Conservation (phyloP, 2,113 vertebrate species). For the Ptychochromis oligacanthus region DNA sequence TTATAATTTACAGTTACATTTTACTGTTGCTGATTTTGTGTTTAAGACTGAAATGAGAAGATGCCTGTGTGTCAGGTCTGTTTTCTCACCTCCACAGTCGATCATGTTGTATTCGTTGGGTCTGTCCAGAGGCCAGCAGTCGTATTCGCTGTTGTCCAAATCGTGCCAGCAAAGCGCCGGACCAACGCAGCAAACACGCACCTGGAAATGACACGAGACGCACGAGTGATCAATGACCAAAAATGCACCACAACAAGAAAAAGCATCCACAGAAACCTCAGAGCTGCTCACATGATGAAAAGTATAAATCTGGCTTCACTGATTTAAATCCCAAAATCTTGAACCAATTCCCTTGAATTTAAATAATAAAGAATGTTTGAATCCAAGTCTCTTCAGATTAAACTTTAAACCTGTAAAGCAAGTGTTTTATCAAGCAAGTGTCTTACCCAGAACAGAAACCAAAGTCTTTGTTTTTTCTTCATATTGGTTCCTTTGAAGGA, state of each 20-base stretch:
- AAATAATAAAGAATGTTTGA: neutral
- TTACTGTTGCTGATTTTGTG: neutral
- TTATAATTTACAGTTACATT: no score
- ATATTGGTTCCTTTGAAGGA: slow-evolving; percentile 21
- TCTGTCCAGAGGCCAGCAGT: slow-evolving; percentile 86
- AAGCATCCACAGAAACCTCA: neutral
- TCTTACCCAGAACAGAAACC: slow-evolving; percentile 50
- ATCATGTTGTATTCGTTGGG: slow-evolving; percentile 86
- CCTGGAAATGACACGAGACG: neutral
- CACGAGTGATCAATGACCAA: neutral
- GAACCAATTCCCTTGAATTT: rapidly evolving
- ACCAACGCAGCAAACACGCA: slow-evolving; percentile 4
- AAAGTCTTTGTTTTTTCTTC: neutral
- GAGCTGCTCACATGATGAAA: neutral
- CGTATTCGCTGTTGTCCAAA: slow-evolving; percentile 87
- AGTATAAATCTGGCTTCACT: neutral
- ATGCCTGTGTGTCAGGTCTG: neutral
- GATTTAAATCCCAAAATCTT: no score
- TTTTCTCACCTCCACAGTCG: slow-evolving; percentile 84
- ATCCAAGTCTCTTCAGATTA: neutral
- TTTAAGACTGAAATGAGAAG: neutral
- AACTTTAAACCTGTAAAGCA: neutral
- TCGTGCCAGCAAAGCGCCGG: slow-evolving; percentile 81
- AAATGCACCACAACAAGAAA: neutral
- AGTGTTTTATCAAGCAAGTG: neutral